These are phyloP conservation scores for Bovichtus diacanthus DNA, from an alignment of 2,797 vertebrate genomes.

Conservation along the genomic window DNA sequence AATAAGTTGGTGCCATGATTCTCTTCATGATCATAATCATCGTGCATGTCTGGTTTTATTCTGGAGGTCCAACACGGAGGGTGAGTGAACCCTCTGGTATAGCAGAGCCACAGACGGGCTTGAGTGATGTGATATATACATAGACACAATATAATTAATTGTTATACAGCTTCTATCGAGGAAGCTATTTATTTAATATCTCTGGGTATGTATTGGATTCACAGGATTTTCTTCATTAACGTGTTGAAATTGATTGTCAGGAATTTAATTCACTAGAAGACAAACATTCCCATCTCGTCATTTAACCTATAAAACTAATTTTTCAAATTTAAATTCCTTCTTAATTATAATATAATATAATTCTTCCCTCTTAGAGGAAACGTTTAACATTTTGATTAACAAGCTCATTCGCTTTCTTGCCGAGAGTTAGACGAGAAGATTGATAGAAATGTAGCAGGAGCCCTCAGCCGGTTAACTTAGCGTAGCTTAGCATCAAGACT, in stretches of 20 bases:
- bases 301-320: neutral
- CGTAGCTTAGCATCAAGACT: neutral
- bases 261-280: neutral
- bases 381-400: neutral
- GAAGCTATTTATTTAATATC: neutral
- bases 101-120: neutral
- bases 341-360: neutral
- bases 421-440: neutral
- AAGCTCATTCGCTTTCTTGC: neutral
- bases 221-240: neutral
- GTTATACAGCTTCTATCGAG: neutral
- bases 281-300: neutral
- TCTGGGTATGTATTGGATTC: neutral
- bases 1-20: too few species aligned
- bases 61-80: neutral
- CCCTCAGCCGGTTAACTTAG: too few species aligned
- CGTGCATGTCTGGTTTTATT: neutral
- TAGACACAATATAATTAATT: neutral
- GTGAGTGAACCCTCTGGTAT: neutral
- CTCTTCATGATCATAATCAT: neutral
- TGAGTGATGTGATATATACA: neutral
- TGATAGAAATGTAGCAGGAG: neutral
- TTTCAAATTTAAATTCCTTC: neutral
- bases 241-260: neutral
- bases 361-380: neutral